Conservation (phyloP, 2,888 invertebrate genomes). For the Tanytarsus gracilentus region DNA sequence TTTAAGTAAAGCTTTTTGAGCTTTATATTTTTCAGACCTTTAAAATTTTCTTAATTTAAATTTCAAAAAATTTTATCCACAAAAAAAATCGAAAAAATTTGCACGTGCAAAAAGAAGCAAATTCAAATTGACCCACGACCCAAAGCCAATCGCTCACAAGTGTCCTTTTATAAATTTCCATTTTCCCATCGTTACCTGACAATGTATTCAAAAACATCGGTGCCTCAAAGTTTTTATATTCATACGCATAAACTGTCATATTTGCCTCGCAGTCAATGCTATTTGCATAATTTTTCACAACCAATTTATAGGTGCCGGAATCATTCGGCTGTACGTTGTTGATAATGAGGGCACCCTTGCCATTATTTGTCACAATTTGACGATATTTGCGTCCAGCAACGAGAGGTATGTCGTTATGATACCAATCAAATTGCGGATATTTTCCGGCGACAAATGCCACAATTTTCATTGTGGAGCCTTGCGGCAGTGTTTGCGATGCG, state of each 20-base stretch:
- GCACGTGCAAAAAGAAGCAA: too few species aligned
- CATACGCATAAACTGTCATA: constrained; percentile 21
- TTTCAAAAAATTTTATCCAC: too few species aligned
- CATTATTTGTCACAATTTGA: constrained; percentile 19
- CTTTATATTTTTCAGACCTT: too few species aligned
- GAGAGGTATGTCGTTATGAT: constrained; percentile 15
- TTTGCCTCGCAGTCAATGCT: constrained; percentile 24
- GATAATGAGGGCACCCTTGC: constrained; percentile 18
- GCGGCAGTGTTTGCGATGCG: neutral
- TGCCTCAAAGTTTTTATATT: constrained; percentile 23
- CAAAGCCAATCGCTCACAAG: too few species aligned
- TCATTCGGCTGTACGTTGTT: constrained; percentile 20
- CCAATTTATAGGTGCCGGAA: constrained; percentile 12
- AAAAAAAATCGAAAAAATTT: too few species aligned
- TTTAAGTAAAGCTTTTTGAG: too few species aligned
- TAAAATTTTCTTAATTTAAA: neutral
- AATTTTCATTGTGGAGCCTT: constrained; percentile 18
- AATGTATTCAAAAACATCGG: constrained; percentile 16
- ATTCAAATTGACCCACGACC: too few species aligned
- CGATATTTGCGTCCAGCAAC: constrained; percentile 15
- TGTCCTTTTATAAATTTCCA: too few species aligned
- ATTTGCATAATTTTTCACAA: constrained; percentile 25
- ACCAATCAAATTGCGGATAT: constrained; percentile 25
- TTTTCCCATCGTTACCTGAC: constrained; percentile 22
- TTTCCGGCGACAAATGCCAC: constrained; percentile 20